Evolutionary conservation across 2,888 invertebrate species (phyloP).

Genomic region (Meteorus colon): DNA sequence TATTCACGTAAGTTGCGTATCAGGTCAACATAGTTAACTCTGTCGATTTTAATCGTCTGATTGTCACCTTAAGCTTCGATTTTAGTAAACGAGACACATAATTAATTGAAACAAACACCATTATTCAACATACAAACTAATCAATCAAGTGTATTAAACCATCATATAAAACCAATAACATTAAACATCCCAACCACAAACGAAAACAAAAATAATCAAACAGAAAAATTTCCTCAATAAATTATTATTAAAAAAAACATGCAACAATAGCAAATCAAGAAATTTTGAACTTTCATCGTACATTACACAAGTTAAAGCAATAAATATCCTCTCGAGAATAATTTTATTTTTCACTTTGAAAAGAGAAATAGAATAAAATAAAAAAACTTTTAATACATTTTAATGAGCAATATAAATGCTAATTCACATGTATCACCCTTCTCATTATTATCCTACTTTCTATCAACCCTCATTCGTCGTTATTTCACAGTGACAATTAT

Average conservation of each 20-base stretch:
- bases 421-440: not conserved
- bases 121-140: slow-evolving; percentile 22
- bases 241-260: no score
- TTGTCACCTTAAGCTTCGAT: slow-evolving; percentile 13
- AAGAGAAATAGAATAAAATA: not conserved
- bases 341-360: not conserved
- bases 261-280: not conserved
- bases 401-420: slow-evolving; percentile 34
- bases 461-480: not conserved
- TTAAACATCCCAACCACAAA: no score
- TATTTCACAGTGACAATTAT: slow-evolving; percentile 14
- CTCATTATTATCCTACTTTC: not conserved
- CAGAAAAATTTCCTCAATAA: no score
- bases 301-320: not conserved
- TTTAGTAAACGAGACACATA: slow-evolving; percentile 38
- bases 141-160: not conserved
- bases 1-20: not conserved
- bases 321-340: not conserved
- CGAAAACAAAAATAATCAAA: no score
- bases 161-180: no score
- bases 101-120: slow-evolving; percentile 37
- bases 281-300: not conserved
- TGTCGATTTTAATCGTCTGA: slow-evolving; percentile 34
- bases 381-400: slow-evolving; percentile 12
- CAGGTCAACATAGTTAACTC: slow-evolving; percentile 15